Conservation (phyloP, 2,797 vertebrate genomes). For the Hozukius guyotensis region DNA sequence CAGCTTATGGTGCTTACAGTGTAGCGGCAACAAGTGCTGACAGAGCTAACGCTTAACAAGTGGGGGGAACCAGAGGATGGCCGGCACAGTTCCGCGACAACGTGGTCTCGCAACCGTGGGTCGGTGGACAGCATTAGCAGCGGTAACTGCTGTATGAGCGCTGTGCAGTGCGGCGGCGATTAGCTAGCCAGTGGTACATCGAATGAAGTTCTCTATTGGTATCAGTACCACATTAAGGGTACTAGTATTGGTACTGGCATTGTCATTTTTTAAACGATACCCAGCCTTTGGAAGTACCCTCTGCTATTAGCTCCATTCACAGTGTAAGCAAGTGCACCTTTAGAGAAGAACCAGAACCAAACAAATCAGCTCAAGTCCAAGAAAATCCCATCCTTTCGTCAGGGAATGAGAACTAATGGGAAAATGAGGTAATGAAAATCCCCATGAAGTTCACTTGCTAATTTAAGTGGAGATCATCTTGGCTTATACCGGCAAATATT, state of each 20-base stretch:
- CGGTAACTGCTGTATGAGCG: too few species aligned
- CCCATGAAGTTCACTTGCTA: neutral
- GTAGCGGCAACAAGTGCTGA: too few species aligned
- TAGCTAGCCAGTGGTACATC: too few species aligned
- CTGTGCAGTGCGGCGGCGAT: too few species aligned
- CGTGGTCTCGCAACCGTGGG: too few species aligned
- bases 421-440: neutral
- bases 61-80: rapidly evolving
- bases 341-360: neutral
- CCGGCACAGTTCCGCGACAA: too few species aligned
- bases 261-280: neutral
- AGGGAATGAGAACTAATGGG: neutral
- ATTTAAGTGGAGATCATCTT: neutral
- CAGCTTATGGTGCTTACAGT: too few species aligned
- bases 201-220: too few species aligned
- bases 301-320: neutral
- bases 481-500: neutral
- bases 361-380: neutral
- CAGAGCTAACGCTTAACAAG: too few species aligned
- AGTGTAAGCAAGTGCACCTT: neutral
- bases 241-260: too few species aligned
- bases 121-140: too few species aligned
- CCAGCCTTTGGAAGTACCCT: neutral
- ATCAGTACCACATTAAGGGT: too few species aligned
- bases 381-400: neutral